Evolutionary conservation across 2,888 invertebrate species (phyloP).

Genomic region (Tiliacea citrago): DNA sequence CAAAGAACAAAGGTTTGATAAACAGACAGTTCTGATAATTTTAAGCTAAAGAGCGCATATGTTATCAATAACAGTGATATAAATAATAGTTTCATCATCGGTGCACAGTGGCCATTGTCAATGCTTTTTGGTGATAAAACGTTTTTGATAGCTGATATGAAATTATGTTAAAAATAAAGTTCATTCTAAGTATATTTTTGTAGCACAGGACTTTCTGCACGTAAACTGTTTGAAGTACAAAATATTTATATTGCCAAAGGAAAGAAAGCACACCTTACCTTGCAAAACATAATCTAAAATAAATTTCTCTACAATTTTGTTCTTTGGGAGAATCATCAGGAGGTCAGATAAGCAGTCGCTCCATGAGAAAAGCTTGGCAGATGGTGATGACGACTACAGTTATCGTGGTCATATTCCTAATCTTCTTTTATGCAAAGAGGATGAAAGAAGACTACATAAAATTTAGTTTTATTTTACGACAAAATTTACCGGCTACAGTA

Average conservation of each 20-base stretch:
- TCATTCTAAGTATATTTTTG: neutral
- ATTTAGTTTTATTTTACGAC: neutral
- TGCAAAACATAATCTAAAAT: neutral
- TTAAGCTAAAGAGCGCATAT: conserved; percentile 57
- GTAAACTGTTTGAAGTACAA: neutral
- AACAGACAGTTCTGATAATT: conserved; percentile 50
- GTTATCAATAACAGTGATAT: conserved; percentile 59
- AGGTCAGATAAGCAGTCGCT: neutral
- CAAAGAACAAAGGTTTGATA: conserved; percentile 56
- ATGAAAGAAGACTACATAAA: neutral
- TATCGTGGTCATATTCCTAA: no score
- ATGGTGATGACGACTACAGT: neutral
- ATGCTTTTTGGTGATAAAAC: conserved; percentile 52
- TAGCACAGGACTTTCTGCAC: neutral
- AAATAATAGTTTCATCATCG: conserved; percentile 56
- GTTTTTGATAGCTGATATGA: neutral
- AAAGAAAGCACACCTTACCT: neutral
- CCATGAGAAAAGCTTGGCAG: no score
- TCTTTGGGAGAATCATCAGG: neutral
- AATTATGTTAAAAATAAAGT: neutral
- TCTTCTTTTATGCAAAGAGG: neutral
- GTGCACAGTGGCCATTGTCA: conserved; percentile 64
- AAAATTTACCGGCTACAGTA: conserved; percentile 5
- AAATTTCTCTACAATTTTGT: neutral
- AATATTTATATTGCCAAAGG: neutral